Percentiles rank a stretch among this genome's conserved stretches.
phyloP scores from a whole-genome alignment of 2,888 invertebrate genomes.

The Thecophora atra region DNA sequence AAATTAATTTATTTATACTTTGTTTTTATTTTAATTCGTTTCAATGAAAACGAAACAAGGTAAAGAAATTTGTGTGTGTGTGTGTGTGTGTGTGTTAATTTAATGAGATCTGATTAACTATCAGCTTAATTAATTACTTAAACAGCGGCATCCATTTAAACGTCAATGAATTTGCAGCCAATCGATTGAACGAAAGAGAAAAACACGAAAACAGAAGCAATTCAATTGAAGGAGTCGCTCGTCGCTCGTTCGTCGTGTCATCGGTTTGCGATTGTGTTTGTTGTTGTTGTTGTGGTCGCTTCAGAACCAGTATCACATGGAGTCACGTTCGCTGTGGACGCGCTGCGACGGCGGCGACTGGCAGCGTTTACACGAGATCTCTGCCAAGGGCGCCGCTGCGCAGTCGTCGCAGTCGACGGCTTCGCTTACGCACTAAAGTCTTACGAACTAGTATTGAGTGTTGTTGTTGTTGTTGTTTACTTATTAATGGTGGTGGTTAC shows the following conservation, averaged over 20 bases:
- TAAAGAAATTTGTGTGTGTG: background rate
- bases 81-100: constrained; percentile 2
- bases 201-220: constrained; percentile 1
- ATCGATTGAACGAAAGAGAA: background rate
- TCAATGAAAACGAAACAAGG: constrained; percentile 37
- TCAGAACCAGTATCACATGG: constrained; percentile 36
- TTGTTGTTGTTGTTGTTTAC: constrained; percentile 4
- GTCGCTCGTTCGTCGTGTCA: background rate
- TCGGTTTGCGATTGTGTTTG: background rate
- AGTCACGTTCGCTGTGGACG: background rate
- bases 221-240: background rate
- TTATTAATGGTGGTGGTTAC: constrained; percentile 15
- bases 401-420: constrained; percentile 15
- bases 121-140: constrained; percentile 20
- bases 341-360: background rate
- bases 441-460: constrained; percentile 25
- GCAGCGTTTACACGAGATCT: constrained; percentile 18
- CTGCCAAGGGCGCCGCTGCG: constrained; percentile 12
- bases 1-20: background rate
- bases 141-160: background rate
- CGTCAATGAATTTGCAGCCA: constrained; percentile 8
- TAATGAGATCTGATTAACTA: constrained; percentile 25
- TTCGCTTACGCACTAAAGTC: constrained; percentile 16
- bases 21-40: constrained; percentile 32
- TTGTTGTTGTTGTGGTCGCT: background rate